phyloP scores from a whole-genome alignment of 2,113 vertebrate genomes.

The Eublepharis macularius region DNA sequence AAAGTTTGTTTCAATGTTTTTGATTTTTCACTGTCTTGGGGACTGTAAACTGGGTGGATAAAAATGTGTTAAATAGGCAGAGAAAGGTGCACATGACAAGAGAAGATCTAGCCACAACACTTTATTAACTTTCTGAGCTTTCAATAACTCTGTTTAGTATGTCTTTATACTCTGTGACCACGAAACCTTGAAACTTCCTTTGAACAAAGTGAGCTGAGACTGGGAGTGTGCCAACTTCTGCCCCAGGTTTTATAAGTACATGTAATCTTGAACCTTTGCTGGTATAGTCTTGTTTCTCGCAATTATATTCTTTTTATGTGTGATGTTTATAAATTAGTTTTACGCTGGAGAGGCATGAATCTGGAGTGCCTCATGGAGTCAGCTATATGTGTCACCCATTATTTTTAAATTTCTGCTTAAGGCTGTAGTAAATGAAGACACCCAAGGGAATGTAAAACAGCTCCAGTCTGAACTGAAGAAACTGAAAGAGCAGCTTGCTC shows the following conservation, averaged over 20 bases:
- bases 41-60: no score
- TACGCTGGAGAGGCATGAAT: neutral
- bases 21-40: no score
- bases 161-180: neutral
- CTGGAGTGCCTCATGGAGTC: neutral
- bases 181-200: neutral
- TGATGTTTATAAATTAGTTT: neutral
- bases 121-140: neutral
- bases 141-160: neutral
- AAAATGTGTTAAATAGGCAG: neutral
- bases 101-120: neutral
- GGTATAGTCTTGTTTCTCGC: neutral
- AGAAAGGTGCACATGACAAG: no score
- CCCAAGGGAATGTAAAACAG: constrained; percentile 92
- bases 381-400: neutral
- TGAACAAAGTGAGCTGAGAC: neutral
- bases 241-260: neutral
- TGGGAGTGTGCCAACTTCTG: neutral
- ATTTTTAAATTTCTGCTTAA: constrained; percentile 56
- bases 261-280: neutral
- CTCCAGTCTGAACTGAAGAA: constrained; percentile 93
- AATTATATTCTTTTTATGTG: neutral
- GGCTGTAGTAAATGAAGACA: constrained; percentile 96
- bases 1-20: no score
- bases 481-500: constrained; percentile 88